A percentile compares a stretch with the other conserved stretches of the same genome.
These are phyloP conservation scores for Phylloscopus collybita DNA, from an alignment of 2,797 vertebrate species.

Conservation along the genomic window DNA sequence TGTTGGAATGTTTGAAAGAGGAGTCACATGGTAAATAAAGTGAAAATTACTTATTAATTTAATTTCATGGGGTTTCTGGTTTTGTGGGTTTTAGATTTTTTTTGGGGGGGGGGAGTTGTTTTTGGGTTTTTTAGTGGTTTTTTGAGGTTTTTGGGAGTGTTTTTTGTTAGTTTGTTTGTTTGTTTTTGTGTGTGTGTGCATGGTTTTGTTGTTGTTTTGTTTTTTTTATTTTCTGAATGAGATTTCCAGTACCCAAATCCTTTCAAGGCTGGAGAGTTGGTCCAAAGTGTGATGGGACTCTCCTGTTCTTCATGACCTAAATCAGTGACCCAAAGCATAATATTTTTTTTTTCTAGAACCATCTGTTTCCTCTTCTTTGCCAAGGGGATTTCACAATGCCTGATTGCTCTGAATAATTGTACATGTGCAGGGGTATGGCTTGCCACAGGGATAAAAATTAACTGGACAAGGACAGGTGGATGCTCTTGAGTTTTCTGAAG, in stretches of 20 bases:
- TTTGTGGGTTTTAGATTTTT: too few relatives aligned
- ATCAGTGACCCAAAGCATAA: conserved; percentile 56
- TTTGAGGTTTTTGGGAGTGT: too few relatives aligned
- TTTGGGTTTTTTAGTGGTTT: too few relatives aligned
- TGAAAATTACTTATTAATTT: conserved; percentile 1
- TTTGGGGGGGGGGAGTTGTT: too few relatives aligned
- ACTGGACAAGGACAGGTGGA: conserved; percentile 38
- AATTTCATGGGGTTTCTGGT: neutral
- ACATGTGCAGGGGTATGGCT: conserved; percentile 23
- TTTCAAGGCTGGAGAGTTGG: conserved; percentile 25
- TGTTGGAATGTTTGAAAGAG: neutral
- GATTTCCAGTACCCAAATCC: neutral
- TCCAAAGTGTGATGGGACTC: conserved; percentile 44
- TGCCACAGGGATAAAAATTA: conserved; percentile 48
- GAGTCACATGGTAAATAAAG: neutral
- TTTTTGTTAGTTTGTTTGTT: too few relatives aligned
- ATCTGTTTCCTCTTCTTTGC: conserved; percentile 68
- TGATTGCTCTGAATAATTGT: conserved; percentile 60
- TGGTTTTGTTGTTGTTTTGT: too few relatives aligned
- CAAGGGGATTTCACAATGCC: conserved; percentile 65
- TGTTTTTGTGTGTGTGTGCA: too few relatives aligned
- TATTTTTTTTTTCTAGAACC: conserved; percentile 56
- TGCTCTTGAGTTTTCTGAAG: neutral
- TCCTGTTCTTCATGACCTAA: conserved; percentile 43
- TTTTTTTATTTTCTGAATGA: neutral